phyloP scores from a whole-genome alignment of 2,888 invertebrate species.

The Therioaphis trifolii region DNA sequence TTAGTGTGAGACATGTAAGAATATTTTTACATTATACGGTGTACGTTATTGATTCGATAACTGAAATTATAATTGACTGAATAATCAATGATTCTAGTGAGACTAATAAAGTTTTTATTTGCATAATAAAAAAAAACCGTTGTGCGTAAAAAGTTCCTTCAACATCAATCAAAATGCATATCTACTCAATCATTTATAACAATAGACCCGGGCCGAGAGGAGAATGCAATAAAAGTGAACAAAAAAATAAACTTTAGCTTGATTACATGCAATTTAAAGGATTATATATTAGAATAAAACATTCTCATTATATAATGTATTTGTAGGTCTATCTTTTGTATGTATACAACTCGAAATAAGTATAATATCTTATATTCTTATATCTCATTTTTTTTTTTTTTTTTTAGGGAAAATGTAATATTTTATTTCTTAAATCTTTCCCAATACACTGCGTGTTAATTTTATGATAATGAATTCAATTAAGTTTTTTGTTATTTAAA shows the following conservation, averaged over 20 bases:
- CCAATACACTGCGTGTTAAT: too few species aligned
- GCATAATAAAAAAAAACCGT: constrained; percentile 16
- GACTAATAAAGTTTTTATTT: constrained; percentile 25
- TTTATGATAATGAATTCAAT: too few species aligned
- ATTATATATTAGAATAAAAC: too few species aligned
- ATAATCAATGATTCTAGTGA: constrained; percentile 20
- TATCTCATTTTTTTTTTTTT: too few species aligned
- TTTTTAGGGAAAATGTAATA: too few species aligned
- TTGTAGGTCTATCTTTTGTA: too few species aligned
- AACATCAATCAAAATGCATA: constrained; percentile 23
- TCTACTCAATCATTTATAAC: constrained; percentile 42
- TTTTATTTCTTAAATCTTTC: too few species aligned
- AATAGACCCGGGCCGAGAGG: not conserved
- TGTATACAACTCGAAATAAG: too few species aligned
- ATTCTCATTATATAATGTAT: too few species aligned
- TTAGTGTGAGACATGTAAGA: not conserved
- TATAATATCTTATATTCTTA: too few species aligned
- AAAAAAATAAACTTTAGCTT: constrained; percentile 19
- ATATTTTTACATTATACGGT: not conserved
- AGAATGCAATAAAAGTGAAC: not conserved
- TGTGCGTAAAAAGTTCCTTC: constrained; percentile 9
- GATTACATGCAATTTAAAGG: constrained; percentile 18
- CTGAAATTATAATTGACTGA: constrained; percentile 32
- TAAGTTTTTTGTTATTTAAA: too few species aligned
- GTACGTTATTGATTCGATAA: not conserved